phyloP scores from a whole-genome alignment of 2,113 vertebrate genomes.

The Phodopus roborovskii region DNA sequence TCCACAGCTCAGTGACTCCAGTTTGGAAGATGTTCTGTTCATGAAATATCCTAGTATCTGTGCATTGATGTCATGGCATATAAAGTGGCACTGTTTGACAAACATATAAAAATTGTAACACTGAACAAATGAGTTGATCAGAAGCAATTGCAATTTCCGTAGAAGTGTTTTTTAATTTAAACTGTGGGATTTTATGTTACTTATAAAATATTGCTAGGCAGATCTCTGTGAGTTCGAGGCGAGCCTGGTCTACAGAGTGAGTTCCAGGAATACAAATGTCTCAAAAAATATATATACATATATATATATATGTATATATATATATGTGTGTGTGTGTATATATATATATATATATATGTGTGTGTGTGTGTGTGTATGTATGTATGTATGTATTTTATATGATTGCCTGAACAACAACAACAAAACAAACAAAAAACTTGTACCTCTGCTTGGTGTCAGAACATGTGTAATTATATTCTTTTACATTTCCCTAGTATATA shows the following conservation, averaged over 20 bases:
- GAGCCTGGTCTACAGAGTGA: too few species aligned
- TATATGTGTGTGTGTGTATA: too few species aligned
- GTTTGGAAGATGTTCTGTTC: constrained; percentile 11
- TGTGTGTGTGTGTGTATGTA: too few species aligned
- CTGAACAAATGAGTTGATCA: background rate
- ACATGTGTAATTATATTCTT: constrained; percentile 2
- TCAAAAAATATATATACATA: too few species aligned
- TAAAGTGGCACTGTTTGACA: background rate
- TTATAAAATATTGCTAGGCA: background rate
- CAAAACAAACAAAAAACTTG: background rate
- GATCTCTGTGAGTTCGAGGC: too few species aligned
- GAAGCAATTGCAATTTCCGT: background rate
- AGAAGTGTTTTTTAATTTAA: background rate
- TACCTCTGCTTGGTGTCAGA: constrained; percentile 1
- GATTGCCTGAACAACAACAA: background rate
- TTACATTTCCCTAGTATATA: background rate
- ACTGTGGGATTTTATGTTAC: background rate
- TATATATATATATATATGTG: too few species aligned
- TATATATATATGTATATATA: too few species aligned
- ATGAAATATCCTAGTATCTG: background rate
- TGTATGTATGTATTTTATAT: background rate
- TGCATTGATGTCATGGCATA: background rate
- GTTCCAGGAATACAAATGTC: too few species aligned
- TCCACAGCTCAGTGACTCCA: background rate
- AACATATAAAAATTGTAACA: background rate